Base-by-base conservation (phyloP, 2,888 invertebrate species). In the Imbricaverruca yamaguchii region DNA sequence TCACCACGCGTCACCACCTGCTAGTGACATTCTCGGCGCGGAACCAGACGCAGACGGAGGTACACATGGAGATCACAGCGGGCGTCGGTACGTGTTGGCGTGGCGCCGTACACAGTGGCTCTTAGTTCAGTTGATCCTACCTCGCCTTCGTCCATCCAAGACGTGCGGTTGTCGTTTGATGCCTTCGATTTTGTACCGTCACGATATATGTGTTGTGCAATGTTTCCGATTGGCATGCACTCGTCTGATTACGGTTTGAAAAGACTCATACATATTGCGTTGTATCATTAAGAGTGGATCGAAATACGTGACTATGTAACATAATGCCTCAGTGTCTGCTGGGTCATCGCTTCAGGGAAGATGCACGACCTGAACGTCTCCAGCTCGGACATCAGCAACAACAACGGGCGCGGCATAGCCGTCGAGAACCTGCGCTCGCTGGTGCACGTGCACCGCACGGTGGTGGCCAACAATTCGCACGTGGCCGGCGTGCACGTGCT, bases 391-490 rank as follows among this genome's bases (percentile, higher is more conserved):
- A 91, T 98, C 82, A 92, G 92, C 6, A 93, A 94, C 86, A 99
- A 99, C 88, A 93, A 93, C 84, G 98, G 98, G 0, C 92, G 97
- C 86, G 99, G 99, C n/a, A 91, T 99, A 80, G 94, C 91, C n/a
- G 91, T 95, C 21, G 95, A 97, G 87, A 95, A 96, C 87, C 89
- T 98, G 81, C 91, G 97, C 85, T 95, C 95, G n/a, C 93, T 93
- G 86, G 88, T 97, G 23, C 93, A 94, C 86, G 90, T 98, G 80
- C 93, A 95, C 85, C 91, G 92, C 67, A 93, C 93, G 18, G 92
- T 93, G 0, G 91, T 98, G 80, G 93, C 94, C 0, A 93, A 93
- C 85, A 97, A 97, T 86, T 92, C 93, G 83, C 93, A 97, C 86
- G 92, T 94, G 0, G 96, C 96, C 6, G 98, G 98, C 12, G 84